A percentile compares a stretch with the other conserved stretches of the same genome.
phyloP scores from a whole-genome alignment of 1,140 invertebrate genomes.

The Apolygus lucorum region DNA sequence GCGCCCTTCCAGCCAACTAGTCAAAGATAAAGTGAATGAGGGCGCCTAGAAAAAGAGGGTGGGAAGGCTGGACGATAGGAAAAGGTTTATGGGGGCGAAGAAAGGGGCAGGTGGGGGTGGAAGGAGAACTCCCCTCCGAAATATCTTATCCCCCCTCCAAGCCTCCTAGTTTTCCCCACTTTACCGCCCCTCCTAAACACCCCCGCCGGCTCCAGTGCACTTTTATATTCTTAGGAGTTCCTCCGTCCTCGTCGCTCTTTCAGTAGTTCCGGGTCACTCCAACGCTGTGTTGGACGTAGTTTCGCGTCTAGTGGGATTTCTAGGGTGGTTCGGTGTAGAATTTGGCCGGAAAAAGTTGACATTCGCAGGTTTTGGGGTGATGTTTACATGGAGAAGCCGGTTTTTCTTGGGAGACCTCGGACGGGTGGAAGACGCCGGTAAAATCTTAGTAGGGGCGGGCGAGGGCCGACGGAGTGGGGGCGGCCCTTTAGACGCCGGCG shows the following conservation, averaged over 20 bases:
- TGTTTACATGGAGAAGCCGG: not conserved
- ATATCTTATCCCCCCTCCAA: not conserved
- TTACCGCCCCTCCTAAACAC: not conserved
- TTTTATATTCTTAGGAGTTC: not conserved
- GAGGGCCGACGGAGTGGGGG: conserved; percentile 27
- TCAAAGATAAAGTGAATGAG: too few species aligned
- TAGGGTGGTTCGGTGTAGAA: not conserved
- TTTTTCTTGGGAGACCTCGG: conserved; percentile 9
- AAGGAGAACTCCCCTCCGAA: not conserved
- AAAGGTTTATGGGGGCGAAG: not conserved
- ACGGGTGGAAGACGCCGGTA: conserved; percentile 27
- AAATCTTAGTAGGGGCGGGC: conserved; percentile 27
- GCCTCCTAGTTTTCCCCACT: not conserved
- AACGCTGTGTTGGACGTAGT: not conserved
- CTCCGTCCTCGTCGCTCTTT: not conserved
- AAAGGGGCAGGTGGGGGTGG: not conserved
- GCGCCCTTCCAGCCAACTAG: too few species aligned
- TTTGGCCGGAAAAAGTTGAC: too few species aligned
- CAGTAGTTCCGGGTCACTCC: not conserved
- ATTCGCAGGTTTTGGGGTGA: too few species aligned
- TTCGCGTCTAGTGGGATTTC: not conserved
- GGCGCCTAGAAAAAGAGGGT: too few species aligned
- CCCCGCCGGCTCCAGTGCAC: not conserved
- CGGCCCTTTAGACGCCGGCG: conserved; percentile 34
- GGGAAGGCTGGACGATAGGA: too few species aligned